phyloP scores from a whole-genome alignment of 2,113 vertebrate species.

The Pavo muticus region DNA sequence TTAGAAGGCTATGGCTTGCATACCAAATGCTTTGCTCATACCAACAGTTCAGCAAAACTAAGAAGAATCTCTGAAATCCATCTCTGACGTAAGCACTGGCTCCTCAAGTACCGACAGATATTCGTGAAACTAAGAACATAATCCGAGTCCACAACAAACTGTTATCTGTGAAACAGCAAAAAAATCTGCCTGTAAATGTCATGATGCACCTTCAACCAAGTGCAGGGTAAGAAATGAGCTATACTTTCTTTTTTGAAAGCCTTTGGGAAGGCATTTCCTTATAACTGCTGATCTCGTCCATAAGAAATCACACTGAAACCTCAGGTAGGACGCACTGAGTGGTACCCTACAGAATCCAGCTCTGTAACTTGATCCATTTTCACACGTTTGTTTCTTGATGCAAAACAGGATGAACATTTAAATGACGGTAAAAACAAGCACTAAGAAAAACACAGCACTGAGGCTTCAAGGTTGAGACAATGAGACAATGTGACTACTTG shows the following conservation, averaged over 20 bases:
- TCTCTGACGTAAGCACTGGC: fast-evolving
- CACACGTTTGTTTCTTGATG: not conserved
- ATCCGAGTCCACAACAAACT: not conserved
- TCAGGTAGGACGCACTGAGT: not conserved
- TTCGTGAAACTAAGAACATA: not conserved
- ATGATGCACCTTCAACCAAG: not conserved
- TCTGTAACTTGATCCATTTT: not conserved
- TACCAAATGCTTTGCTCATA: conserved; percentile 3
- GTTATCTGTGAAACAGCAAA: not conserved
- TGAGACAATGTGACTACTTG: not conserved
- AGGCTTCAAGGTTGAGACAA: not conserved
- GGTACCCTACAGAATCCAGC: not conserved
- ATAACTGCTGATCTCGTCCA: not conserved
- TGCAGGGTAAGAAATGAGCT: not conserved
- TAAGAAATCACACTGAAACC: conserved; percentile 1
- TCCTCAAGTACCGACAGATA: not conserved
- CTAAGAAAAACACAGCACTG: not conserved
- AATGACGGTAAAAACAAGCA: not conserved
- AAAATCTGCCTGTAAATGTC: fast-evolving
- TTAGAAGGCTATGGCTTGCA: not conserved
- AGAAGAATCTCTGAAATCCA: conserved; percentile 28
- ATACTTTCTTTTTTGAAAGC: not conserved
- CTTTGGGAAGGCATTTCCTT: conserved; percentile 28
- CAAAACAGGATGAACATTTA: not conserved
- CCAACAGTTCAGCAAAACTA: conserved; percentile 23